A percentile compares a stretch with the other conserved stretches of the same genome.
Evolutionary conservation across 2,888 invertebrate species (phyloP).

Genomic region (Nymphalis c-album): DNA sequence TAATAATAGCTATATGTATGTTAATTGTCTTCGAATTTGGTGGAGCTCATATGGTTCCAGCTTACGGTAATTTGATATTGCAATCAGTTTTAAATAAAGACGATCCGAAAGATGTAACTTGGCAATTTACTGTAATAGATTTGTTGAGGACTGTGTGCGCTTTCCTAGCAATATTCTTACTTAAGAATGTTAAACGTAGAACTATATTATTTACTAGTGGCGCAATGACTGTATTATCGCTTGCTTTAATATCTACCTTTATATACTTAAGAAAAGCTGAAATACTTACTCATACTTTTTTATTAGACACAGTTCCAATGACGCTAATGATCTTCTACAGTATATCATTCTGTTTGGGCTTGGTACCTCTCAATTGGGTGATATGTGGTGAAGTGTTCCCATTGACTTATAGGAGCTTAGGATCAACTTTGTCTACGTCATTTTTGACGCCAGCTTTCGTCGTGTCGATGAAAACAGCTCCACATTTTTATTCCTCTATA

Average conservation of each 20-base stretch:
- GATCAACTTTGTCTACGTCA: slow-evolving; percentile 71
- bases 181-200: slow-evolving; percentile 66
- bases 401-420: slow-evolving; percentile 72
- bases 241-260: slow-evolving; percentile 64
- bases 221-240: slow-evolving; percentile 63
- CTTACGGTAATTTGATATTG: slow-evolving; percentile 71
- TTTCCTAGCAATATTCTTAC: slow-evolving; percentile 75
- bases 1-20: slow-evolving; percentile 74
- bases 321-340: slow-evolving; percentile 68
- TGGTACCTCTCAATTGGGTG: slow-evolving; percentile 74
- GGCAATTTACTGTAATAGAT: slow-evolving; percentile 85
- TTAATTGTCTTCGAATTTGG: slow-evolving; percentile 75
- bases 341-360: slow-evolving; percentile 70
- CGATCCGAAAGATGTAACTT: slow-evolving; percentile 63
- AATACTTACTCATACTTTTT: slow-evolving; percentile 56
- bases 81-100: slow-evolving; percentile 65
- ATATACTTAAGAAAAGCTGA: slow-evolving; percentile 66
- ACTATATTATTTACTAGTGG: slow-evolving; percentile 72
- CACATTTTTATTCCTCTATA: slow-evolving; percentile 69
- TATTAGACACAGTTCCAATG: slow-evolving; percentile 66
- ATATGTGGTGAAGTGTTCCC: slow-evolving; percentile 78
- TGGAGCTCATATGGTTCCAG: slow-evolving; percentile 75
- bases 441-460: slow-evolving; percentile 73
- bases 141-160: slow-evolving; percentile 83
- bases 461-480: slow-evolving; percentile 76